These are phyloP conservation scores for Engystomops pustulosus DNA, from an alignment of 2,113 vertebrate species.

Conservation along the genomic window DNA sequence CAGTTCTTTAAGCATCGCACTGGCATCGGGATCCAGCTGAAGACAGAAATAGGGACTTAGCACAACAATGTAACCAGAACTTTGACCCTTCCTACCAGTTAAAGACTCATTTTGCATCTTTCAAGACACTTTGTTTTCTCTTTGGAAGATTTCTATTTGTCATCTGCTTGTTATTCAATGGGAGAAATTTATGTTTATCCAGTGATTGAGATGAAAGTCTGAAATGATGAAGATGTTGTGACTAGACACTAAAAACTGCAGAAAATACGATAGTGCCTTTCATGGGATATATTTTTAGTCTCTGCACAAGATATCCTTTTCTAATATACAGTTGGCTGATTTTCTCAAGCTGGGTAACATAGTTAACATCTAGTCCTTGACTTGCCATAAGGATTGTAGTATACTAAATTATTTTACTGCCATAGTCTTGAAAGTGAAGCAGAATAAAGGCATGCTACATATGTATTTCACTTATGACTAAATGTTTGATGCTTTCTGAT, in stretches of 20 bases:
- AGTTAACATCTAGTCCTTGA: not conserved
- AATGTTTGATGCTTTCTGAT: not conserved
- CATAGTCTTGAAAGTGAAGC: not conserved
- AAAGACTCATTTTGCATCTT: not conserved
- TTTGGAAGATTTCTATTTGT: not conserved
- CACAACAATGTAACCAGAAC: not conserved
- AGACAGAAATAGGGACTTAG: constrained; percentile 62
- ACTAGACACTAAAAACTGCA: too few relatives aligned
- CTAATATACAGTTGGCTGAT: not conserved
- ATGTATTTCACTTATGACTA: not conserved
- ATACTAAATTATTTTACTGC: not conserved
- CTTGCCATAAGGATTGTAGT: not conserved
- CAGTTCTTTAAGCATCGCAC: constrained; percentile 89
- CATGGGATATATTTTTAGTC: not conserved
- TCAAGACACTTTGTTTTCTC: not conserved
- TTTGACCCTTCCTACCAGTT: not conserved
- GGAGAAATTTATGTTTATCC: not conserved
- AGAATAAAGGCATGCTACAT: too few relatives aligned
- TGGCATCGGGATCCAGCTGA: constrained; percentile 94
- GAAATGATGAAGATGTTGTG: not conserved
- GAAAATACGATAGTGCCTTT: not conserved
- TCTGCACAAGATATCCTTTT: not conserved
- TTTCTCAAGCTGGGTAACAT: not conserved
- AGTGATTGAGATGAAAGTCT: not conserved
- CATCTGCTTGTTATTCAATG: constrained; percentile 4